These are phyloP conservation scores for Hirtodrosophila alboralis DNA, from an alignment of 2,888 invertebrate species.

Conservation along the genomic window DNA sequence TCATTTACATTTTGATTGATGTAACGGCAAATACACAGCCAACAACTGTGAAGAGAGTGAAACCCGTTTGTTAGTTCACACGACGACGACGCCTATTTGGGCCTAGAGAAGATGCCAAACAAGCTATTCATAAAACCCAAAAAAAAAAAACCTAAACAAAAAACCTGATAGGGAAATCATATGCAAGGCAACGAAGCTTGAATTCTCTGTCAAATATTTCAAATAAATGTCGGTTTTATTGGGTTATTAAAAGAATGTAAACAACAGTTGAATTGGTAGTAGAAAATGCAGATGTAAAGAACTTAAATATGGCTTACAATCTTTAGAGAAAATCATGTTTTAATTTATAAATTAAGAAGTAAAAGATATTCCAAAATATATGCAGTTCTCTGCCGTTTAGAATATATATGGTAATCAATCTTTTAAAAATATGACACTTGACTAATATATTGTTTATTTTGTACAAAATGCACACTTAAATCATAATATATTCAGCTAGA, in stretches of 20 bases:
- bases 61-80: slow-evolving; percentile 66
- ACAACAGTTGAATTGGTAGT: slow-evolving; percentile 1
- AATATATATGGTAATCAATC: too few species aligned
- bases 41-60: slow-evolving; percentile 12
- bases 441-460: too few species aligned
- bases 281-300: background rate
- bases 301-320: background rate
- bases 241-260: background rate
- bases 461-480: too few species aligned
- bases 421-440: too few species aligned
- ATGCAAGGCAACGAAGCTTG: slow-evolving; percentile 1
- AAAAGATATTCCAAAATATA: too few species aligned
- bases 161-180: slow-evolving; percentile 29
- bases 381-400: too few species aligned
- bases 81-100: slow-evolving; percentile 43
- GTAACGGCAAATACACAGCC: slow-evolving; percentile 49
- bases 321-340: too few species aligned
- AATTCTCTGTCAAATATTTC: slow-evolving; percentile 13
- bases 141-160: background rate
- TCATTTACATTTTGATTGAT: slow-evolving; percentile 66
- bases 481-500: too few species aligned
- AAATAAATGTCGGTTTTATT: slow-evolving; percentile 3
- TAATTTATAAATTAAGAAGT: too few species aligned
- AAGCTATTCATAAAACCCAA: slow-evolving; percentile 30
- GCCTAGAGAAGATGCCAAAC: slow-evolving; percentile 21